phyloP scores from a whole-genome alignment of 2,113 vertebrate genomes.

The Ctenomys sociabilis region DNA sequence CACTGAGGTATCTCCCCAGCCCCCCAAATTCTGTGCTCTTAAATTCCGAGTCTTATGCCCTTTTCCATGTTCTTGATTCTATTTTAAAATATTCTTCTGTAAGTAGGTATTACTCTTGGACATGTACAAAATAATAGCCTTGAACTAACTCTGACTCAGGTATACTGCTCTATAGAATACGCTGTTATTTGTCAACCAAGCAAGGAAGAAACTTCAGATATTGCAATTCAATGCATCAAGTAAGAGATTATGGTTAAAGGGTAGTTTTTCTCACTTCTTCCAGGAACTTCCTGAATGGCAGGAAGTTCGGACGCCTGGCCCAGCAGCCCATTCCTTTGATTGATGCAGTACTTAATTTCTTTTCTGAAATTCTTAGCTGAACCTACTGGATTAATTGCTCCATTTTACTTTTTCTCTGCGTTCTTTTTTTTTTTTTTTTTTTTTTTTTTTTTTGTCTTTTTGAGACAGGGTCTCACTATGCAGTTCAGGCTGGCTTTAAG shows the following conservation, averaged over 20 bases:
- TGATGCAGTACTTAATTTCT: background rate
- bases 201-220: background rate
- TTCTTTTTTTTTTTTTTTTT: too few relatives aligned
- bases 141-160: background rate
- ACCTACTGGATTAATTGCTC: background rate
- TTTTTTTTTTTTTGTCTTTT: too few relatives aligned
- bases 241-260: background rate
- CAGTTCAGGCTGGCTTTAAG: too few relatives aligned
- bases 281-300: background rate
- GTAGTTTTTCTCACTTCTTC: background rate
- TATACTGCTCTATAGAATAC: background rate
- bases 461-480: too few relatives aligned
- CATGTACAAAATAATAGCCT: background rate
- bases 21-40: background rate
- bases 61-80: background rate
- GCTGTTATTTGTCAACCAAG: background rate
- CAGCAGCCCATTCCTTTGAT: too few relatives aligned
- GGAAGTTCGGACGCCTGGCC: background rate
- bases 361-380: background rate
- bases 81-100: background rate
- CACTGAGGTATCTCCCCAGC: too few relatives aligned
- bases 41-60: background rate
- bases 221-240: background rate
- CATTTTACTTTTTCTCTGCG: background rate
- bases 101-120: background rate